Evolutionary conservation across 1,140 invertebrate genomes (phyloP).

Genomic region (Aleiodes sp.): DNA sequence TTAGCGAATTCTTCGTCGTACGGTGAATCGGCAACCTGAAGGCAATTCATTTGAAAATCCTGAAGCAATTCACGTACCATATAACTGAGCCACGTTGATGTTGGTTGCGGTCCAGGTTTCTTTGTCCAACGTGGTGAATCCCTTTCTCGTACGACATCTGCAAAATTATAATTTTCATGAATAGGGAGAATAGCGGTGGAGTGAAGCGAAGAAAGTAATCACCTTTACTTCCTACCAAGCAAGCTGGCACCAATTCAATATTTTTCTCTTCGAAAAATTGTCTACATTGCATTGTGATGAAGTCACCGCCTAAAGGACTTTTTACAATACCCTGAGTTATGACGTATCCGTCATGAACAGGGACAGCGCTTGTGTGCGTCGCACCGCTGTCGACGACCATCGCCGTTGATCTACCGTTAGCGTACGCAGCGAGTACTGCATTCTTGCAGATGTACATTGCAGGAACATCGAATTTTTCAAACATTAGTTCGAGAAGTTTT

Average conservation of each 20-base stretch:
- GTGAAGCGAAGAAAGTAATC: conserved; percentile 31
- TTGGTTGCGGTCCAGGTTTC: conserved; percentile 83
- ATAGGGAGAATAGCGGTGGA: not conserved
- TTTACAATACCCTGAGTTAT: conserved; percentile 90
- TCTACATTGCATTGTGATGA: conserved; percentile 86
- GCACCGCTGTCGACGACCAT: conserved; percentile 93
- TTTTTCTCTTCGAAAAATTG: conserved; percentile 80
- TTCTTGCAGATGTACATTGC: conserved; percentile 96
- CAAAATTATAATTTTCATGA: conserved; percentile 2
- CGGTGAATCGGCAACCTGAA: conserved; percentile 85
- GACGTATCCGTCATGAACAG: conserved; percentile 93
- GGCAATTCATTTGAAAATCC: conserved; percentile 83
- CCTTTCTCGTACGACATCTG: conserved; percentile 84
- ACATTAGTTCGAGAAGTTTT: conserved; percentile 92
- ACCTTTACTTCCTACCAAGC: conserved; percentile 80
- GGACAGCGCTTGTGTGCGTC: conserved; percentile 93
- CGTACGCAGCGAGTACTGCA: conserved; percentile 92
- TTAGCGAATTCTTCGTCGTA: conserved; percentile 85
- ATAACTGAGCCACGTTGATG: conserved; percentile 88
- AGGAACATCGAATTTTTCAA: conserved; percentile 96
- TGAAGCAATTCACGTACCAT: conserved; percentile 85
- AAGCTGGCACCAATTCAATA: conserved; percentile 88
- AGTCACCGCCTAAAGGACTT: conserved; percentile 92
- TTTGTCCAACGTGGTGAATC: conserved; percentile 84
- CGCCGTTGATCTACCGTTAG: conserved; percentile 90